Evolutionary conservation across 2,888 invertebrate species (phyloP), one percentile per base, ranked within the genome.

Genomic region (Saturnia japonica): DNA sequence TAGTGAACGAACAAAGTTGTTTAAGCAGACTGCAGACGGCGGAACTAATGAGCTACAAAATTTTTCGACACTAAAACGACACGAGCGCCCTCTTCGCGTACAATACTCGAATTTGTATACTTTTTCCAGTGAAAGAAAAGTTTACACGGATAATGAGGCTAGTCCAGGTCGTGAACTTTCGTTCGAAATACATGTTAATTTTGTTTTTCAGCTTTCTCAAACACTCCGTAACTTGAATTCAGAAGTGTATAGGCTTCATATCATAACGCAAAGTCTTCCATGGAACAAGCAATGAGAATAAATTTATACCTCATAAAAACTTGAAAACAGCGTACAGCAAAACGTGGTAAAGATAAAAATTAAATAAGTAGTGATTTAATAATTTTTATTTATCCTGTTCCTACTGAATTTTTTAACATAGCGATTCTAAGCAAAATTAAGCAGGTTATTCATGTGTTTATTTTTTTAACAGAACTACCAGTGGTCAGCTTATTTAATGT

Each of bases 1-100:
- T 71, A 57, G 68, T 54, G 14, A 25, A 68, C 40, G 72, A 70
- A 74, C 74, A 74, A 73, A 75, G 75, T 64, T 73, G 69, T 70
- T 73, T 68, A 64, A 72, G 57, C 72, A 19, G 62, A 40, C 34
- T 34, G 64, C 19, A 40, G 19, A 64, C 64, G 64, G 64, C 40
- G 64, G 64, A 64, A 64, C 64, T 64, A 64, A 64, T n/a, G n/a
- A n/a, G 40, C 40, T n/a, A 9, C 1, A 40, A 40, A 64, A 8
- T 40, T 40, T 64, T 64, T 64, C 40, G 64, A 64, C 64, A n/a
- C 16, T 40, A 64, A 64, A 40, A 40, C 40, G 34, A 64, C 64
- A 40, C 16, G 64, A 16, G n/a, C 40, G 64, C 64, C 64, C 40
- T 40, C 40, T 40, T 8, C n/a, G 14, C 16, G 12, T 34, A 14